Percentiles rank a stretch among this genome's conserved stretches.
Conservation (phyloP, 2,888 invertebrate species). For the Folsomia candida region DNA sequence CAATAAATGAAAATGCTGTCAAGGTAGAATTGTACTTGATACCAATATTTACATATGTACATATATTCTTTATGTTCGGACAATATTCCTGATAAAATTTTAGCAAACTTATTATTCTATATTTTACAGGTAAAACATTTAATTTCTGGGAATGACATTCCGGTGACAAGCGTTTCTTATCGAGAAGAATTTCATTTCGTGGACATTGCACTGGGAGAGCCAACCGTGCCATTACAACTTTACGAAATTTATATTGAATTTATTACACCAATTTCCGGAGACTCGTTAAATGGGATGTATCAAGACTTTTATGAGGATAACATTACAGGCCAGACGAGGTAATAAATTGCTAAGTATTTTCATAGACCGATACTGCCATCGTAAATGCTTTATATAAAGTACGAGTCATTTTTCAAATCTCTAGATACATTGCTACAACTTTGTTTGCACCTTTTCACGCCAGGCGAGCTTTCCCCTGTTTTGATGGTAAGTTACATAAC, state of each 20-base stretch:
- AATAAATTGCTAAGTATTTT: not conserved
- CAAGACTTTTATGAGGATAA: conserved; percentile 39
- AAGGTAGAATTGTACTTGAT: conserved; percentile 56
- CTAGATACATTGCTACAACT: conserved; percentile 55
- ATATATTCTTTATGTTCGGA: too few relatives aligned
- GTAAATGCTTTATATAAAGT: not conserved
- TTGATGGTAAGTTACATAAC: too few relatives aligned
- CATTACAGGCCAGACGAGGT: conserved; percentile 30
- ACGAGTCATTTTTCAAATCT: not conserved
- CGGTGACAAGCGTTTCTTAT: conserved; percentile 19
- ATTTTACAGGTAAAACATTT: not conserved
- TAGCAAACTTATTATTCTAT: not conserved
- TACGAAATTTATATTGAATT: conserved; percentile 28
- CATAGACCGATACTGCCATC: too few relatives aligned
- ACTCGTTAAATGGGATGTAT: conserved; percentile 39
- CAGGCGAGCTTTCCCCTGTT: conserved; percentile 75
- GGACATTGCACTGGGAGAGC: conserved; percentile 18
- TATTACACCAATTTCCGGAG: conserved; percentile 27
- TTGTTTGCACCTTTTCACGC: conserved; percentile 54
- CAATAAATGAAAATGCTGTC: conserved; percentile 62
- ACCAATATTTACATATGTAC: too few relatives aligned
- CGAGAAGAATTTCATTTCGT: conserved; percentile 31
- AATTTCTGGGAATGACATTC: conserved; percentile 10
- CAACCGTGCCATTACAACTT: conserved; percentile 7
- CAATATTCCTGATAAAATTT: not conserved